Evolutionary conservation across 2,797 vertebrate genomes (phyloP).

Genomic region (Acropternis orthonyx): DNA sequence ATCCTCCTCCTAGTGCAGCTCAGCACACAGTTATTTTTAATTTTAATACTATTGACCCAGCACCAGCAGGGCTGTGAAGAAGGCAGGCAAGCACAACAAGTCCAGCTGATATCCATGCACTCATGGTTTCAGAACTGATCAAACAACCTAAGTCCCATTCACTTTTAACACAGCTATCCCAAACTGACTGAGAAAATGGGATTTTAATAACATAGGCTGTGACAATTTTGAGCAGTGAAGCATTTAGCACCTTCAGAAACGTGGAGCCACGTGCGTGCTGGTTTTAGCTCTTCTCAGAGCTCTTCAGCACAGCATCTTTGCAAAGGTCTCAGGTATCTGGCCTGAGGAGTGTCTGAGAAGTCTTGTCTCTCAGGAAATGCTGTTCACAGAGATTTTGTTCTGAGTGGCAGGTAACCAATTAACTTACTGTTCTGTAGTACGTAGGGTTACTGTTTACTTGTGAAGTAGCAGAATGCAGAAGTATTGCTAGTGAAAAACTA

Average conservation of each 20-base stretch:
- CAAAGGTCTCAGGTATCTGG: neutral
- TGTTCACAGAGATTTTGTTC: neutral
- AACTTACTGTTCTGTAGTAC: neutral
- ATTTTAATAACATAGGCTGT: neutral
- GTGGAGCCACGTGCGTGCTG: rapidly evolving
- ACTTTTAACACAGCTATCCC: neutral
- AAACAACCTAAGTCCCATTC: neutral
- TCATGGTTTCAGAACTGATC: neutral
- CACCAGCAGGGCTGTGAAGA: neutral
- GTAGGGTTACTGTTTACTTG: neutral
- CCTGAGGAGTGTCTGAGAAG: neutral
- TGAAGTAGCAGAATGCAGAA: neutral
- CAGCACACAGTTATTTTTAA: neutral
- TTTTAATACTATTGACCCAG: neutral
- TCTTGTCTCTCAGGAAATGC: neutral
- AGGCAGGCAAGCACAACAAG: neutral
- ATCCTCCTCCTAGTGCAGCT: neutral
- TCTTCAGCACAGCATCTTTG: neutral
- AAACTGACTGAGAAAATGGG: neutral
- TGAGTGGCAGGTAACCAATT: neutral
- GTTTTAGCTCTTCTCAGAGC: neutral
- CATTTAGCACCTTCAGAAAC: neutral
- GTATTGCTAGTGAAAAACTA: neutral
- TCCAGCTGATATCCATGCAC: neutral
- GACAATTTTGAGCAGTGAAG: neutral